Conservation (phyloP, 2,797 vertebrate genomes). For the Spheniscus humboldti region DNA sequence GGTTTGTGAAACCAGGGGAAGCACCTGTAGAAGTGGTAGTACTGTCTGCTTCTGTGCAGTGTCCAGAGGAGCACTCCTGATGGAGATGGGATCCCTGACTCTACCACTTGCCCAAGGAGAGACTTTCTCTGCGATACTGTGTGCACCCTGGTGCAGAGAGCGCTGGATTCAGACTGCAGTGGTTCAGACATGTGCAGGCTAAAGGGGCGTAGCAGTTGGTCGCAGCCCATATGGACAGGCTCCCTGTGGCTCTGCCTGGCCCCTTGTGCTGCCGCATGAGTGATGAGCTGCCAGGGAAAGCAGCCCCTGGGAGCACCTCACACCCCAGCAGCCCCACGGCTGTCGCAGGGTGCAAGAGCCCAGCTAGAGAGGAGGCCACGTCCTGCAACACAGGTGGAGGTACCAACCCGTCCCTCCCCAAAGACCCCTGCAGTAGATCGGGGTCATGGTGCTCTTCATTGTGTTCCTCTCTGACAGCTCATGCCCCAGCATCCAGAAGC, state of each 20-base stretch:
- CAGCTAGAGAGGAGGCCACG: not conserved
- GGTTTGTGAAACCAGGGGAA: not conserved
- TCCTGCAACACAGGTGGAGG: not conserved
- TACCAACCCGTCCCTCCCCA: not conserved
- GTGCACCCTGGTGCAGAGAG: not conserved
- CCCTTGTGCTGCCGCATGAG: not conserved
- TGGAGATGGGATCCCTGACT: not conserved
- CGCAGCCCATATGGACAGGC: not conserved
- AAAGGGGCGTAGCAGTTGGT: not conserved
- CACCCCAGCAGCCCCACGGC: rapidly evolving
- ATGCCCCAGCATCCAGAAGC: not conserved
- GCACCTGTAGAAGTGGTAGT: not conserved
- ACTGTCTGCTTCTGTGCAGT: not conserved
- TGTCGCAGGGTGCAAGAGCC: too few species aligned
- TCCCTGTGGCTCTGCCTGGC: not conserved
- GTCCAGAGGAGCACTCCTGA: not conserved
- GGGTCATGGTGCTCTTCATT: not conserved
- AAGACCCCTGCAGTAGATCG: not conserved
- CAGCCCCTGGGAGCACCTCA: not conserved
- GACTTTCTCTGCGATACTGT: not conserved
- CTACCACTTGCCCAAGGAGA: not conserved
- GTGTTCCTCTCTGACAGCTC: not conserved
- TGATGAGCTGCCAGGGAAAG: not conserved
- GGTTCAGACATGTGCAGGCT: not conserved
- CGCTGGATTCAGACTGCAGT: too few species aligned